Evolutionary conservation across 2,113 vertebrate genomes (phyloP).

Genomic region (Muntiacus muntjak): DNA sequence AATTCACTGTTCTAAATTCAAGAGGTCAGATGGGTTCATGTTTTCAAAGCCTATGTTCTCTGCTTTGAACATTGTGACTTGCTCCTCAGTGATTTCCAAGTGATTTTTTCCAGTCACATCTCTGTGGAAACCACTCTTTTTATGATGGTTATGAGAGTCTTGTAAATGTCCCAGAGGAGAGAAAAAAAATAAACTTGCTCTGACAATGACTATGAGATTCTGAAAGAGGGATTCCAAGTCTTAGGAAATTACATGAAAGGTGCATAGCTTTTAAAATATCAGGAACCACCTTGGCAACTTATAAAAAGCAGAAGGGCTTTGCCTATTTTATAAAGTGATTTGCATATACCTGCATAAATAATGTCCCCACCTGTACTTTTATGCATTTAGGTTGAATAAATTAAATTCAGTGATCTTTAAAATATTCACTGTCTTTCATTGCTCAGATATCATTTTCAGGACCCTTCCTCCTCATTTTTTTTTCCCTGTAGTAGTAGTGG

Average conservation of each 20-base stretch:
- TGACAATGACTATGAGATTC: slow-evolving; percentile 65
- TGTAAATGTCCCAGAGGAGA: slow-evolving; percentile 65
- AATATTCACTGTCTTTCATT: slow-evolving; percentile 69
- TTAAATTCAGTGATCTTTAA: slow-evolving; percentile 76
- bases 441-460: slow-evolving; percentile 61
- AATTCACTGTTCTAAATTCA: slow-evolving; percentile 74
- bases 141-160: slow-evolving; percentile 63
- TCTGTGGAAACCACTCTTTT: slow-evolving; percentile 68
- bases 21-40: slow-evolving; percentile 74
- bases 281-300: slow-evolving; percentile 78
- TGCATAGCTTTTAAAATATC: slow-evolving; percentile 77
- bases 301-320: slow-evolving; percentile 78
- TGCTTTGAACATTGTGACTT: slow-evolving; percentile 77
- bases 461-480: slow-evolving; percentile 37
- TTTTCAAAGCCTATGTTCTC: slow-evolving; percentile 73
- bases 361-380: slow-evolving; percentile 78
- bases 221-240: slow-evolving; percentile 67
- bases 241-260: slow-evolving; percentile 73
- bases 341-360: slow-evolving; percentile 80
- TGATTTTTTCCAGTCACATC: slow-evolving; percentile 71
- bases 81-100: slow-evolving; percentile 74
- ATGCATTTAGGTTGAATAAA: slow-evolving; percentile 78
- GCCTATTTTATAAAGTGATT: slow-evolving; percentile 78
- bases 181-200: slow-evolving; percentile 52
- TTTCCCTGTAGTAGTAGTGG: background rate